Conservation (phyloP, 2,113 vertebrate species). For the Melanotaenia duboulayi region DNA sequence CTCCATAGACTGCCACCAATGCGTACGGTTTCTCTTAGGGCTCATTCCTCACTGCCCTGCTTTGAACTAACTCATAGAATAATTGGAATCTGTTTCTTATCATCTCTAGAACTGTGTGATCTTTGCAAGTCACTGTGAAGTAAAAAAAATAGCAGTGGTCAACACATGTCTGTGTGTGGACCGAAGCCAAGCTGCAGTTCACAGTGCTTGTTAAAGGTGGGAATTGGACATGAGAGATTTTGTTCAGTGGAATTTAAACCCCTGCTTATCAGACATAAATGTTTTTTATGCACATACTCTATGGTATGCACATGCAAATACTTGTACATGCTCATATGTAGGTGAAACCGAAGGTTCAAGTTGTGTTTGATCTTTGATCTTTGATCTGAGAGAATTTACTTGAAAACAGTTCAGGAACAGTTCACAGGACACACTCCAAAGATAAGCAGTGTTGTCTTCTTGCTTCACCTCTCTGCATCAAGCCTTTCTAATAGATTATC, state of each 20-base stretch:
- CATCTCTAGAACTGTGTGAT: constrained; percentile 74
- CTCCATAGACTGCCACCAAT: constrained; percentile 65
- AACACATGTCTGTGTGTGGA: constrained; percentile 45
- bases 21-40: constrained; percentile 67
- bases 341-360: constrained; percentile 39
- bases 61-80: constrained; percentile 79
- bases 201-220: constrained; percentile 32
- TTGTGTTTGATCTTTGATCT: constrained; percentile 50
- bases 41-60: constrained; percentile 58
- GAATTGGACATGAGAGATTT: constrained; percentile 38
- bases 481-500: constrained; percentile 48
- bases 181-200: constrained; percentile 24
- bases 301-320: constrained; percentile 36
- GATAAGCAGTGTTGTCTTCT: constrained; percentile 60
- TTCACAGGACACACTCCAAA: constrained; percentile 73
- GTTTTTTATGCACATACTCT: constrained; percentile 46
- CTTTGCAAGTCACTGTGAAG: constrained; percentile 68
- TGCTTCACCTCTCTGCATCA: constrained; percentile 64
- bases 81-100: constrained; percentile 80
- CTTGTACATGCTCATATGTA: constrained; percentile 38
- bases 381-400: constrained; percentile 58
- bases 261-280: constrained; percentile 43
- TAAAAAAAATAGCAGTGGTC: constrained; percentile 53
- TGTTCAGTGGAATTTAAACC: constrained; percentile 23
- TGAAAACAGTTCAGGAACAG: constrained; percentile 73